phyloP scores from a whole-genome alignment of 2,797 vertebrate genomes.

The Melopsittacus undulatus region DNA sequence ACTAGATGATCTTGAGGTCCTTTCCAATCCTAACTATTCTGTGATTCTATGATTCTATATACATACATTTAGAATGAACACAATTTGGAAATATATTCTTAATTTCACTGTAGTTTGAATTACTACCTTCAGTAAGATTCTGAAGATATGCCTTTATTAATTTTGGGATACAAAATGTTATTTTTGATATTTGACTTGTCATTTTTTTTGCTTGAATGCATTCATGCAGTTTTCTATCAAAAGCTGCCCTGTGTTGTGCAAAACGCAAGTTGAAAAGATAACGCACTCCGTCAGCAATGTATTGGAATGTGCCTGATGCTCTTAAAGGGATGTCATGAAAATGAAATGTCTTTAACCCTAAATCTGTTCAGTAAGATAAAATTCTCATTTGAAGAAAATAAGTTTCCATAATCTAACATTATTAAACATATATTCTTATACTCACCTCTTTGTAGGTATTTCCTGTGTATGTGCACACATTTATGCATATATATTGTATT shows the following conservation, averaged over 20 bases:
- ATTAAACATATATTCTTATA: not conserved
- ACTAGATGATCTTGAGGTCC: too few species aligned
- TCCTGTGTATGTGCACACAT: not conserved
- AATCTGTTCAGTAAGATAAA: not conserved
- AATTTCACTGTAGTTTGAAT: not conserved
- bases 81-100: not conserved
- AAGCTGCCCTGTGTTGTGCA: not conserved
- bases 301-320: not conserved
- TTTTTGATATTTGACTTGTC: conserved; percentile 1
- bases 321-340: not conserved
- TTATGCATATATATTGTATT: not conserved
- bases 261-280: conserved; percentile 18
- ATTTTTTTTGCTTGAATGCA: not conserved
- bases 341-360: not conserved
- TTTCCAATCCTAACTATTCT: too few species aligned
- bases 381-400: not conserved
- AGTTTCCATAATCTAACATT: not conserved
- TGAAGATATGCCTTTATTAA: not conserved
- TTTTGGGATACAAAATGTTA: not conserved
- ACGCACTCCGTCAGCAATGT: not conserved
- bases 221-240: not conserved
- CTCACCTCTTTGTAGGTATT: not conserved
- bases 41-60: too few species aligned
- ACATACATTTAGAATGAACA: not conserved
- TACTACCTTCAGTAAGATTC: not conserved